Evolutionary conservation across 1,140 invertebrate genomes (phyloP), one percentile per base, ranked within the genome.

Genomic region (Drosophila gunungcola): DNA sequence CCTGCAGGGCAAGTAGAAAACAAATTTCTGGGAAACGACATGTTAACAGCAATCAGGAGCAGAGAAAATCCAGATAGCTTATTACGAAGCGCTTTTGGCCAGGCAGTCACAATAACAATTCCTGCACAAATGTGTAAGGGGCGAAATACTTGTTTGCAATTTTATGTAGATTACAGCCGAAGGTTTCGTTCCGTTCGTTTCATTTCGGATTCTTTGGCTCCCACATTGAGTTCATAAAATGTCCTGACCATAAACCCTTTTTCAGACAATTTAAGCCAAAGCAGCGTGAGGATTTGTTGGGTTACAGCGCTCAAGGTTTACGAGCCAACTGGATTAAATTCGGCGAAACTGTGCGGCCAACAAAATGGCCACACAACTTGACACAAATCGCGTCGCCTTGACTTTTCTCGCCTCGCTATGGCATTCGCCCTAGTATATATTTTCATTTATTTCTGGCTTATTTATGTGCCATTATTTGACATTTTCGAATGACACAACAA

Each of bases 231-330:
- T 85, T 64, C 80, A 85, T 88, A 85, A 85, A 85, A 83, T 48
- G 80, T 85, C 76, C 83, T 88, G 83, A 88, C 80, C 80, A 86
- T 86, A 88, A 88, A 88, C 84, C 84, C 84, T 88, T 88, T 88
- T 78, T 89, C 84, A 88, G 85, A 84, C 84, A 89, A 88, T 89
- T 88, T 88, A 88, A 88, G 84, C 84, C 84, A 83, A 88, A 68
- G 55, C 69, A 80, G 76, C 67, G 56, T 68, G 76, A 67, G 80
- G 84, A 89, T 83, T 84, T 89, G 77, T 56, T 75, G 76, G 43
- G 55, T 55, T 72, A 49, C 55, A 36, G 65, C 65, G 58, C 72
- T 76, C 60, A 73, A 83, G 83, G 76, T 88, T 88, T 88, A 88
- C 80, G 84, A 88, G 80, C 82, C 52, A 69, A 68, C 73, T 89